These are phyloP conservation scores for Ecliptopera silaceata DNA, from an alignment of 2,888 invertebrate genomes.

Conservation along the genomic window DNA sequence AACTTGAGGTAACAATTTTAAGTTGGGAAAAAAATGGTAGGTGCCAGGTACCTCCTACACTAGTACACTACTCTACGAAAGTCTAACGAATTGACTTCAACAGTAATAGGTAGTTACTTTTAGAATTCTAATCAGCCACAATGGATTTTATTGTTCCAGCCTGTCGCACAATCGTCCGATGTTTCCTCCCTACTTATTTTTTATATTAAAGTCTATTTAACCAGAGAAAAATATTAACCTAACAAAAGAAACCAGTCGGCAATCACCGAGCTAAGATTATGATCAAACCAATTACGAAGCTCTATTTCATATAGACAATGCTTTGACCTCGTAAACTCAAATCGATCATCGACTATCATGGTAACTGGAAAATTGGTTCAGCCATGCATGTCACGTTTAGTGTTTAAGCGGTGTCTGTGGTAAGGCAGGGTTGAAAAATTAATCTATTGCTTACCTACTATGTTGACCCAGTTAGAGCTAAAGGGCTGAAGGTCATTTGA, in stretches of 20 bases:
- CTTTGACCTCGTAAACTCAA: background rate
- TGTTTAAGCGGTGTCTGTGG: background rate
- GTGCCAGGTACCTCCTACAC: too few relatives aligned
- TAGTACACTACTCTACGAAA: too few relatives aligned
- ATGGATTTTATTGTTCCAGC: too few relatives aligned
- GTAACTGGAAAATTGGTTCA: constrained; percentile 15
- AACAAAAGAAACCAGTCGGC: too few relatives aligned
- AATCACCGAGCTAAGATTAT: background rate
- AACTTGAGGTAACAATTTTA: too few relatives aligned
- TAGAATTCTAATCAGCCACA: too few relatives aligned
- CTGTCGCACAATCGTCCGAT: too few relatives aligned
- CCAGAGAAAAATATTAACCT: background rate
- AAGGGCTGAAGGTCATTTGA: background rate
- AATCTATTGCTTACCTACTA: background rate
- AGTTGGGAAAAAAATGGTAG: too few relatives aligned
- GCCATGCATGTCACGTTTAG: constrained; percentile 2
- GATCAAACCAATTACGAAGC: background rate
- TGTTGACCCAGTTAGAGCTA: constrained; percentile 9
- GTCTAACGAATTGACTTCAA: too few relatives aligned
- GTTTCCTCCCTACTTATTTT: background rate
- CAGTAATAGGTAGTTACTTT: too few relatives aligned
- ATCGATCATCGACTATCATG: constrained; percentile 13
- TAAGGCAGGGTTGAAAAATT: background rate
- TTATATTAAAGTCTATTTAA: too few relatives aligned
- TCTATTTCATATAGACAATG: background rate